Evolutionary conservation across 1,140 invertebrate species (phyloP).

Genomic region (Pentalonia nigronervosa): DNA sequence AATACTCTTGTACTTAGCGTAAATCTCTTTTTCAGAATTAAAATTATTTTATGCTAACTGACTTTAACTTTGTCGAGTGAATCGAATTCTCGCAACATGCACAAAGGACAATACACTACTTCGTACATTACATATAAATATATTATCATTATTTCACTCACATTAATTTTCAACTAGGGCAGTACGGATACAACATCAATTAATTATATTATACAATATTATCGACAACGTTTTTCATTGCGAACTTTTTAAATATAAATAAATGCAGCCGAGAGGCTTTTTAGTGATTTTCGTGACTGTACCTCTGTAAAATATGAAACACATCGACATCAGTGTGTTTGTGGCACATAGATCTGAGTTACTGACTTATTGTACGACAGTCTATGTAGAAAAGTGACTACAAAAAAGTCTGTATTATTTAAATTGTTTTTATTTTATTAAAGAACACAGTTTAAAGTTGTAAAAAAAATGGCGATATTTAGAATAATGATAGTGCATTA

Average conservation of each 20-base stretch:
- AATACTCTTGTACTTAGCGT: neutral
- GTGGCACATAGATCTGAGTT: neutral
- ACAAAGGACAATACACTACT: neutral
- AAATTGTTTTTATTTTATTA: conserved; percentile 2
- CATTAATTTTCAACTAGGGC: neutral
- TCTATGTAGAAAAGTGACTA: neutral
- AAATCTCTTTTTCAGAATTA: neutral
- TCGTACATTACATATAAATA: neutral
- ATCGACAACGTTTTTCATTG: neutral
- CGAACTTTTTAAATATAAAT: neutral
- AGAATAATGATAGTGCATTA: neutral
- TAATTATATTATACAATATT: neutral
- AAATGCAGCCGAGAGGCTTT: neutral
- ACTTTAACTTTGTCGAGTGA: neutral
- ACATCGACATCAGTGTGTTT: neutral
- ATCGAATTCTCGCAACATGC: neutral
- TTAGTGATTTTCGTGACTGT: neutral
- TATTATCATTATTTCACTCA: neutral
- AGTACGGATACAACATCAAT: neutral
- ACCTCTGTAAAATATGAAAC: neutral
- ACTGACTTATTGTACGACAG: neutral
- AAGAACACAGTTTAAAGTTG: neutral
- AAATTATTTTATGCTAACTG: neutral
- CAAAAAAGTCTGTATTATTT: neutral
- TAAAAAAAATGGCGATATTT: neutral